A percentile compares a stretch with the other conserved stretches of the same genome.
Conservation (phyloP, 2,888 invertebrate species). For the Melipona beecheii region DNA sequence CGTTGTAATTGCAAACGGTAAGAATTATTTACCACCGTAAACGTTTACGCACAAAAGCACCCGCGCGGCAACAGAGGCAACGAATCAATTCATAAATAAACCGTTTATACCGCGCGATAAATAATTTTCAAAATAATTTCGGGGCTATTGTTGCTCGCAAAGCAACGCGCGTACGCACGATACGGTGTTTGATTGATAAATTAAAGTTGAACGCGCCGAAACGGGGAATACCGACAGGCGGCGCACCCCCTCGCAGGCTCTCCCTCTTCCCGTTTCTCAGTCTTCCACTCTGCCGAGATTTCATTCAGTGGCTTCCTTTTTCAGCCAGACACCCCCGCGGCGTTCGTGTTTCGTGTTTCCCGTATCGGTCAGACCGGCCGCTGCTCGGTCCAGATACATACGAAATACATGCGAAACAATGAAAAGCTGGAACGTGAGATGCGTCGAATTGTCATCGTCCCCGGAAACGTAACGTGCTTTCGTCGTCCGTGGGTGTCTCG, state of each 20-base stretch:
- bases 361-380: slow-evolving; percentile 47
- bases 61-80: not conserved
- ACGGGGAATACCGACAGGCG: not conserved
- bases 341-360: slow-evolving; percentile 57
- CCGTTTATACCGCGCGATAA: slow-evolving; percentile 1
- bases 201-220: slow-evolving; percentile 39
- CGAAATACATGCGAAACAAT: slow-evolving; percentile 52
- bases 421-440: slow-evolving; percentile 47
- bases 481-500: slow-evolving; percentile 4
- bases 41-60: no score
- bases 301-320: slow-evolving; percentile 60
- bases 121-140: slow-evolving; percentile 5
- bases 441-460: slow-evolving; percentile 53
- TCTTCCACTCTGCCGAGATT: slow-evolving; percentile 47
- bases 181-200: slow-evolving; percentile 35
- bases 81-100: not conserved
- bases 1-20: not conserved
- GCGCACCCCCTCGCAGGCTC: not conserved
- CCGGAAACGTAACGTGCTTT: slow-evolving; percentile 54
- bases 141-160: not conserved
- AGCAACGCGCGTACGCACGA: not conserved
- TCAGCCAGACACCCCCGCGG: slow-evolving; percentile 58
- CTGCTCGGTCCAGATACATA: no score
- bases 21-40: not conserved
- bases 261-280: slow-evolving; percentile 22